Evolutionary conservation across 1,140 invertebrate species (phyloP), one percentile per base, ranked within the genome.

Genomic region (Neelides sp.): DNA sequence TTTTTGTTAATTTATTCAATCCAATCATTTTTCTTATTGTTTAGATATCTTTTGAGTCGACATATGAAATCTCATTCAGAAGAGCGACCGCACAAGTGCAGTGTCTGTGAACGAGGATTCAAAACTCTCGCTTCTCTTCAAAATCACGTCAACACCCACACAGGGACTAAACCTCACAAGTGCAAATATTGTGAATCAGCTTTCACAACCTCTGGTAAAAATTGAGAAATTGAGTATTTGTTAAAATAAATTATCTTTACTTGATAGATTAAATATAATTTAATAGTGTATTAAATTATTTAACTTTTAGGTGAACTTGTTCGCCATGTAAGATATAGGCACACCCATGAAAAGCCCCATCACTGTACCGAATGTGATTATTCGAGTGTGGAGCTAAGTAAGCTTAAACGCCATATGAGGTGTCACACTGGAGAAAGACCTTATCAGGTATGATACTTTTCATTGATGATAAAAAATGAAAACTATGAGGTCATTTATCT

Each of bases 61-160:
- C 93, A 98, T 64, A 89, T 95, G 84, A 94, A 92, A 65, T 85
- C 84, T 1, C 93, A 98, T 69, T 93, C 87, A 0, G 87, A 92
- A 64, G 91, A 96, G 63, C 71, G 90, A 20, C 90, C 92, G 0
- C 89, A 93, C 65, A 94, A 93, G 65, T 98, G 90, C 67, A 81
- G 79, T 39, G 85, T 95, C 19, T 97, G 92, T 69, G 88, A 93
- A 61, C 74, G 90, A 40, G 90, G 89, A 4, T 98, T 98, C 64
- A 97, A 96, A 70, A 93, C 92, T 0, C 65, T 87, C 17, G 86
- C 89, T 1, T 92, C 90, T 0, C 69, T 97, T 22, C 84, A 93
- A 61, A 98, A 96, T 67, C 92, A 97, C 68, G 80, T 93, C 1
- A 96, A 96, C 66, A 96, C 90, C 50, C 93, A 98, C 66, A 93